Conservation (phyloP, 2,888 invertebrate genomes). For the Trissolcus japonicus region DNA sequence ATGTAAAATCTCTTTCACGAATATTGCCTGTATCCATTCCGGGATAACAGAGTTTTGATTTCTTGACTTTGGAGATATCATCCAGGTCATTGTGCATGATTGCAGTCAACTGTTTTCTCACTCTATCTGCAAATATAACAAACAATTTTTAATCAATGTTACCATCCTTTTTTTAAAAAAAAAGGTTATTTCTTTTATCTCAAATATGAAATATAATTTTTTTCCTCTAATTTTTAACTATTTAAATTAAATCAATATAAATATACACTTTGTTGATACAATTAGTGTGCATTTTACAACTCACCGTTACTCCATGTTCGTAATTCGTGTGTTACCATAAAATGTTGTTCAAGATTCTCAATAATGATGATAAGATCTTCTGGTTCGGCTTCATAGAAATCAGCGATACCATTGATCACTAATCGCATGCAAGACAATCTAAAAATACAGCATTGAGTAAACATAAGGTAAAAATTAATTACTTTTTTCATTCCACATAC, state of each 20-base stretch:
- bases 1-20: constrained; percentile 36
- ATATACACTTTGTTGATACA: not conserved
- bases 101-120: constrained; percentile 79
- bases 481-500: not conserved
- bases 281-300: not conserved
- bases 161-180: not conserved
- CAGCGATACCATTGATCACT: constrained; percentile 86
- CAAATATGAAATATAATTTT: too few species aligned
- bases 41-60: constrained; percentile 88
- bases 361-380: constrained; percentile 88
- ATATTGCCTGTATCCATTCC: constrained; percentile 79
- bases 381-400: constrained; percentile 89
- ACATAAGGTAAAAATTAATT: not conserved
- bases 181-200: too few species aligned
- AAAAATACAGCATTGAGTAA: constrained; percentile 2
- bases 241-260: not conserved
- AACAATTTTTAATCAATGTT: constrained; percentile 44
- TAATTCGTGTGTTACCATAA: constrained; percentile 84
- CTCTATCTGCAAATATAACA: constrained; percentile 20
- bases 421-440: constrained; percentile 89
- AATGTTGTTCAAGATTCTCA: constrained; percentile 79
- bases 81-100: constrained; percentile 82
- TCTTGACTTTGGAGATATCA: constrained; percentile 80
- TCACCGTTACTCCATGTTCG: constrained; percentile 78
- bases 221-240: too few species aligned